Evolutionary conservation across 2,888 invertebrate species (phyloP), one percentile per base, ranked within the genome.

Genomic region (Epistrophe eligans): DNA sequence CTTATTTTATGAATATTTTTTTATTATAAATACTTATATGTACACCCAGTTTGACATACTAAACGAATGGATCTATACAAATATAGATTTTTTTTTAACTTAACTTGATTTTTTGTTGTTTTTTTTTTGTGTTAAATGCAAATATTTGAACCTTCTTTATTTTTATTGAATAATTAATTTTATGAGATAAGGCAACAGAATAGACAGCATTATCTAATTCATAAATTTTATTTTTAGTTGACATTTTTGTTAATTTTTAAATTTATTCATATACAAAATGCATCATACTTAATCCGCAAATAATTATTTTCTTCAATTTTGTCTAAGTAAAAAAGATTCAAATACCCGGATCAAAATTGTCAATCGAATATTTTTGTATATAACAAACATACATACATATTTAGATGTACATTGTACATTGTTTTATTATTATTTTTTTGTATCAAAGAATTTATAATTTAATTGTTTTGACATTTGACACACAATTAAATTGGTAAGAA

Each of bases 391-490:
- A 43, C 2, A 5, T 24, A 24, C 43, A 43, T 43, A 40, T 13
- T 13, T 43, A 2, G 8, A 13, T 24, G 19, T 9, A 7, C 38
- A 8, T 9, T 24, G 0, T 28, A 24, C 6, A 15, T 52, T 24
- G 2, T 24, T 52, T 15, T 13, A 28, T 64, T 35, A 55, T 79
- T 73, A 9, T 58, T 57, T 28, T 45, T 40, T 60, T 60, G 5
- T 62, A n/a, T 45, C 17, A 28, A 64, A 38, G 55, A 72, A 72
- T 52, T 66, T 67, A 40, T 70, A 81, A 77, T 77, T 77, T 74
- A 77, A 79, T 84, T 88, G 79, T 88, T 84, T 84, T 84, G 88
- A 84, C 88, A 82, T 82, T 88, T 88, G 88, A 88, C 88, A 84
- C 84, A 84, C 77, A 77, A 88, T 88, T 84, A 80, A 88, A 88